A percentile compares a stretch with the other conserved stretches of the same genome.
Evolutionary conservation across 2,888 invertebrate species (phyloP).

Genomic region (Eupithecia vulgata): DNA sequence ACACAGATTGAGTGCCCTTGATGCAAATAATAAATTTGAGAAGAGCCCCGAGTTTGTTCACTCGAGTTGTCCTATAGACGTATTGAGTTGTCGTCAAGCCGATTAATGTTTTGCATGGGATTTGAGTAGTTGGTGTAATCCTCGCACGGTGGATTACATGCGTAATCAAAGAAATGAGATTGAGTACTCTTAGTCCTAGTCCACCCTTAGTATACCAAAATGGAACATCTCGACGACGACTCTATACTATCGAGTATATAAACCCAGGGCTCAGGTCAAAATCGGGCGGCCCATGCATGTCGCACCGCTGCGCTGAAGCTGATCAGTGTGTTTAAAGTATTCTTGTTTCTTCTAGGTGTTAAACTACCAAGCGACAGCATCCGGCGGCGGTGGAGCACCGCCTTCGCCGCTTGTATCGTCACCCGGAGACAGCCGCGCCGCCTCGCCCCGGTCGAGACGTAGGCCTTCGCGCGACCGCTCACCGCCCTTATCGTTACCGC

Average conservation of each 20-base stretch:
- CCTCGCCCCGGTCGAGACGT: constrained; percentile 85
- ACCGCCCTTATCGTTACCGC: constrained; percentile 65
- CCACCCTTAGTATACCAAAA: too few species aligned
- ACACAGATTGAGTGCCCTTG: background rate
- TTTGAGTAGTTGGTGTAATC: too few species aligned
- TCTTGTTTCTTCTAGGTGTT: constrained; percentile 61
- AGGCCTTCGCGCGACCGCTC: constrained; percentile 80
- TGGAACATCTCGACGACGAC: too few species aligned
- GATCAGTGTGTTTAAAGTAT: background rate
- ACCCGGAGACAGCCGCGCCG: constrained; percentile 90
- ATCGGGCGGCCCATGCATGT: background rate
- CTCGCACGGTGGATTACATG: too few species aligned
- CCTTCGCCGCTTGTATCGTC: constrained; percentile 90
- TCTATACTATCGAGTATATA: background rate
- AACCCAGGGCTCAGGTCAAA: too few species aligned
- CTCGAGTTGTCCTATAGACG: too few species aligned
- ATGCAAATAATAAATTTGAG: background rate
- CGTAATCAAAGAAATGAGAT: too few species aligned
- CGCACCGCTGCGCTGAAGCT: background rate
- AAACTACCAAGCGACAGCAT: constrained; percentile 77
- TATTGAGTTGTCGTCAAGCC: too few species aligned
- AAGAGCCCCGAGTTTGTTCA: background rate
- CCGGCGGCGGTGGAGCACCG: constrained; percentile 72
- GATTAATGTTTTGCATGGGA: too few species aligned
- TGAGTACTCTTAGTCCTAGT: too few species aligned